These are phyloP conservation scores for Drosophila bocki DNA, from an alignment of 1,140 invertebrate species.

Conservation along the genomic window DNA sequence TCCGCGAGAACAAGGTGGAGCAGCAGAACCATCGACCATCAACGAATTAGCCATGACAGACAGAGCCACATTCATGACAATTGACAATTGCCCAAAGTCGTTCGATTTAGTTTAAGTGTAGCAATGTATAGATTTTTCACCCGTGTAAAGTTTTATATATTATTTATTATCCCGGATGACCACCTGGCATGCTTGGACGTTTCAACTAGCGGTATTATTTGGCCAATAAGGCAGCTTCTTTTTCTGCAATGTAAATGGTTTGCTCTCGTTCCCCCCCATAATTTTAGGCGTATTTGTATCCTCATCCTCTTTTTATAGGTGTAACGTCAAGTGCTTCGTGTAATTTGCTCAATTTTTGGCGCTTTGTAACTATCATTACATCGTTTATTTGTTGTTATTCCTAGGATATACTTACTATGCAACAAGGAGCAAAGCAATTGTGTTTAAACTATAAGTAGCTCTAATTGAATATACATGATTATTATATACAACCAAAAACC, in stretches of 20 bases:
- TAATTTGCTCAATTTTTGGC: conserved; percentile 79
- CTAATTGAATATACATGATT: conserved; percentile 64
- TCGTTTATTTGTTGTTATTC: conserved; percentile 37
- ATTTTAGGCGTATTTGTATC: conserved; percentile 32
- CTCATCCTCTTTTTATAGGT: conserved; percentile 35
- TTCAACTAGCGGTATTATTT: conserved; percentile 39
- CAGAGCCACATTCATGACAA: conserved; percentile 55
- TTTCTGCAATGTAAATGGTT: conserved; percentile 62
- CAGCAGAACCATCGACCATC: conserved; percentile 67
- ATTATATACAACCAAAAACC: conserved; percentile 48
- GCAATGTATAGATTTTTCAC: conserved; percentile 59
- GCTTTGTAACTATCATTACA: conserved; percentile 71
- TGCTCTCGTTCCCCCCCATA: conserved; percentile 49
- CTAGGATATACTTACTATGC: conserved; percentile 39
- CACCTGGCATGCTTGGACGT: conserved; percentile 29
- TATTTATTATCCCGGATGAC: conserved; percentile 35
- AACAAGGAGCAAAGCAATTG: conserved; percentile 70
- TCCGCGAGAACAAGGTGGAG: conserved; percentile 84
- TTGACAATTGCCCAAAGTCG: conserved; percentile 47
- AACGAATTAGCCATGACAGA: conserved; percentile 53
- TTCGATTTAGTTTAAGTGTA: conserved; percentile 57
- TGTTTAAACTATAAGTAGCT: conserved; percentile 78
- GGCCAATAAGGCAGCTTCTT: conserved; percentile 38
- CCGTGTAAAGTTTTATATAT: conserved; percentile 48
- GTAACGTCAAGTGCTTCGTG: conserved; percentile 70